phyloP scores from a whole-genome alignment of 2,113 vertebrate species.

The Nibea coibor region DNA sequence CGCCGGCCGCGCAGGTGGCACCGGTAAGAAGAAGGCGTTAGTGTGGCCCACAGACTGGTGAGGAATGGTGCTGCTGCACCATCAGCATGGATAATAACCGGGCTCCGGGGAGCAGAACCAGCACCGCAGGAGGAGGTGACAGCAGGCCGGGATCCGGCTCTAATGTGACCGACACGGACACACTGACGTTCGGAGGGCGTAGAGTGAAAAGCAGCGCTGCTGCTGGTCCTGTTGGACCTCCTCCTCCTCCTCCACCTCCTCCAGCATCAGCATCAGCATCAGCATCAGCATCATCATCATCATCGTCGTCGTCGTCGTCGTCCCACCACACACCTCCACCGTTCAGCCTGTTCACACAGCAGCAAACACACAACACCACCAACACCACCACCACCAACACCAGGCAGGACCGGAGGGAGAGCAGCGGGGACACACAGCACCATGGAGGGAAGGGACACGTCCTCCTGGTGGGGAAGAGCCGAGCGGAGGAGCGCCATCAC shows the following conservation, averaged over 20 bases:
- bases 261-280: slow-evolving; percentile 74
- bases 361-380: slow-evolving; percentile 67
- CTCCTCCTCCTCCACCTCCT: slow-evolving; percentile 65
- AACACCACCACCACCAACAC: slow-evolving; percentile 63
- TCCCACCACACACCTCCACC: slow-evolving; percentile 83
- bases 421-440: slow-evolving; percentile 75
- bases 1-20: slow-evolving; percentile 84
- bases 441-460: slow-evolving; percentile 83
- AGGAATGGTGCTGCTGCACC: neutral
- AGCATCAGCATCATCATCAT: slow-evolving; percentile 76
- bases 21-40: slow-evolving; percentile 56
- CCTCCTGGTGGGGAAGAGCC: slow-evolving; percentile 75
- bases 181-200: slow-evolving; percentile 58
- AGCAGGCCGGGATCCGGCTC: neutral
- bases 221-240: slow-evolving; percentile 69
- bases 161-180: slow-evolving; percentile 78
- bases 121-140: neutral
- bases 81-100: too few relatives aligned
- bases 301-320: slow-evolving; percentile 72
- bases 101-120: neutral
- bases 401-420: slow-evolving; percentile 67
- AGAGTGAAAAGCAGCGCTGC: slow-evolving; percentile 46
- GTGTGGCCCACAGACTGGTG: slow-evolving; percentile 18
- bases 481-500: slow-evolving; percentile 81
- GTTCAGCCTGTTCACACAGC: slow-evolving; percentile 86